A percentile compares a stretch with the other conserved stretches of the same genome.
Evolutionary conservation across 2,888 invertebrate species (phyloP).

Genomic region (Diadegma fenestrale): DNA sequence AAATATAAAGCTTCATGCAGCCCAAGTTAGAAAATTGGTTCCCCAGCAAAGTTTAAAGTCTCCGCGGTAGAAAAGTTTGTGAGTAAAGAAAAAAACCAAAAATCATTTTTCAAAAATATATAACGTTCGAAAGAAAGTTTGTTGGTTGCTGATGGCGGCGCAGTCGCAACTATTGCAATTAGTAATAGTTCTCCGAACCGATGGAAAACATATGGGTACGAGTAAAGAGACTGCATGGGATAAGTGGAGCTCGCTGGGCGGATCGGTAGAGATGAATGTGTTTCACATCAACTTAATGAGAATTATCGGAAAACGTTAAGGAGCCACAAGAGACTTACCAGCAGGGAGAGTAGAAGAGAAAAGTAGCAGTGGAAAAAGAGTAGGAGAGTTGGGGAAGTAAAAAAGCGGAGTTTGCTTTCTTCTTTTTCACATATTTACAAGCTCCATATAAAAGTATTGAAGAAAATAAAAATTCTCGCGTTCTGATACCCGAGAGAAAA

Average conservation of each 20-base stretch:
- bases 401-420: slow-evolving; percentile 1
- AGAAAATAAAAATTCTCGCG: not conserved
- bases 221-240: not conserved
- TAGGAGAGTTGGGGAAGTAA: not conserved
- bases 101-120: not conserved
- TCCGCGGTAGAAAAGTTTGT: not conserved
- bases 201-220: not conserved
- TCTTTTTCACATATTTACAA: slow-evolving; percentile 13
- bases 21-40: not conserved
- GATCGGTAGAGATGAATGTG: slow-evolving; percentile 29
- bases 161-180: slow-evolving; percentile 11
- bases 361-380: not conserved
- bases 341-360: not conserved
- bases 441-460: not conserved
- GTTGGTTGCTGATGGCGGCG: not conserved
- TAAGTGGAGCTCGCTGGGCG: not conserved
- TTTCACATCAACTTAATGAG: slow-evolving; percentile 38
- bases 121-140: not conserved
- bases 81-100: not conserved
- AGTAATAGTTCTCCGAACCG: not conserved
- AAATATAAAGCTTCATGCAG: no score
- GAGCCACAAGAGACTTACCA: slow-evolving; percentile 10
- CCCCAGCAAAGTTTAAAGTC: not conserved
- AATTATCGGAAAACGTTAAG: slow-evolving; percentile 35
- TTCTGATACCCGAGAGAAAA: not conserved